Conservation (phyloP, 2,113 vertebrate genomes). For the Calidris pugnax region DNA sequence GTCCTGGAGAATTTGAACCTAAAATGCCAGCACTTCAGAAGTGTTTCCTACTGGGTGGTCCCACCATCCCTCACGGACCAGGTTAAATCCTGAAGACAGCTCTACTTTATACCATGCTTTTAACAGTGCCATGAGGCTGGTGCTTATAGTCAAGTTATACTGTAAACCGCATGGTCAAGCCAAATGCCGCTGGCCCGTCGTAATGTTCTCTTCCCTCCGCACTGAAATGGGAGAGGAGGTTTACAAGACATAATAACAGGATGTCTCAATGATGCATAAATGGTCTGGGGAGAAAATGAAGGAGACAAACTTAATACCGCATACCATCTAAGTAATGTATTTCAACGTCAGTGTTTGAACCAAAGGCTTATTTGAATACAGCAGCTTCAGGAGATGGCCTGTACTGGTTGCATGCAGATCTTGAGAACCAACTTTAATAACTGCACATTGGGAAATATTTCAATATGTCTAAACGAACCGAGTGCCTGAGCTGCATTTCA, state of each 20-base stretch:
- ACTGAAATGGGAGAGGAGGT: slow-evolving; percentile 37
- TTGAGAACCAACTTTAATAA: neutral
- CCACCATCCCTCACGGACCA: neutral
- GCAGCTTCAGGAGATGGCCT: slow-evolving; percentile 10
- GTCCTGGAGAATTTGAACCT: neutral
- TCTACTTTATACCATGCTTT: neutral
- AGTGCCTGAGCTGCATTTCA: neutral
- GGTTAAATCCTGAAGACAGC: neutral
- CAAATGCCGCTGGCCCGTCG: neutral
- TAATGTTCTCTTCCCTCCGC: slow-evolving; percentile 12
- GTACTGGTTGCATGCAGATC: neutral
- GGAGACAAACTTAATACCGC: neutral
- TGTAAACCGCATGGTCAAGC: neutral
- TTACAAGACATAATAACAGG: slow-evolving; percentile 31
- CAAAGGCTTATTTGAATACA: neutral
- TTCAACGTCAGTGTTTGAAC: neutral
- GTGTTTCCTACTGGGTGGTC: neutral
- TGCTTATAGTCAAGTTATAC: neutral
- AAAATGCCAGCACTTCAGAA: neutral
- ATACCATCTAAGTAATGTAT: slow-evolving; percentile 1
- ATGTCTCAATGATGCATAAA: slow-evolving; percentile 36
- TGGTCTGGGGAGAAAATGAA: slow-evolving; percentile 47
- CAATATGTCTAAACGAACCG: neutral
- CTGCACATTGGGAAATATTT: neutral
- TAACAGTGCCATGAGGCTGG: neutral